Conservation (phyloP, 2,797 vertebrate species). For the Oreochromis grahami region DNA sequence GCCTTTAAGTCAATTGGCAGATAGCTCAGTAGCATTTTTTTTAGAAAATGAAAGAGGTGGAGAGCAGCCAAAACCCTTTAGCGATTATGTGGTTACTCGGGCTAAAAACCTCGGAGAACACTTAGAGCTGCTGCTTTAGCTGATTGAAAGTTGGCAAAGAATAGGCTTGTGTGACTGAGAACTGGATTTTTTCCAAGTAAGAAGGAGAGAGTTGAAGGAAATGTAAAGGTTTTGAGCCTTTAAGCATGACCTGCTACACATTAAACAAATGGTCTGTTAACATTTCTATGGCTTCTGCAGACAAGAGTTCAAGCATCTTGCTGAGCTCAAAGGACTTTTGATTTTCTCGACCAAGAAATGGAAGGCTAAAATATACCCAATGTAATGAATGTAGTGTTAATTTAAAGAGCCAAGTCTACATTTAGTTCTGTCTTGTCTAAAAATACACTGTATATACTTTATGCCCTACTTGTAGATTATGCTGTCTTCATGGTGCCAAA, state of each 20-base stretch:
- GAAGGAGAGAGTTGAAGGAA: neutral
- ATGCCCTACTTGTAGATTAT: neutral
- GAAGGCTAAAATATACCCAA: neutral
- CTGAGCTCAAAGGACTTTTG: neutral
- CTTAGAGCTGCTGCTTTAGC: neutral
- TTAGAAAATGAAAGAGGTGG: neutral
- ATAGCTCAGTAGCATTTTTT: neutral
- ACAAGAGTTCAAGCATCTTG: neutral
- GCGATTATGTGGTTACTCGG: neutral
- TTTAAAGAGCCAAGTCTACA: neutral
- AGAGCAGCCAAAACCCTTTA: slow-evolving; percentile 14
- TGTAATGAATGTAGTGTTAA: neutral
- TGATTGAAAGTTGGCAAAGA: slow-evolving; percentile 26
- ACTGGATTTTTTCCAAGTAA: neutral
- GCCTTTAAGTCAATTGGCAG: neutral
- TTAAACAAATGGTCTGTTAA: neutral
- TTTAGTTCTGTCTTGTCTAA: neutral
- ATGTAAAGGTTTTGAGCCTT: neutral
- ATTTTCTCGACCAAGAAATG: neutral
- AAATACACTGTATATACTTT: neutral
- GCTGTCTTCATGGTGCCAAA: neutral
- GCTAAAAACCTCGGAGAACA: slow-evolving; percentile 1
- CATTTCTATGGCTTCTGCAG: neutral
- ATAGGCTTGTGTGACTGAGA: neutral
- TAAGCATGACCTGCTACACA: neutral